Evolutionary conservation across 2,113 vertebrate species (phyloP).

Genomic region (Percina caprodes): DNA sequence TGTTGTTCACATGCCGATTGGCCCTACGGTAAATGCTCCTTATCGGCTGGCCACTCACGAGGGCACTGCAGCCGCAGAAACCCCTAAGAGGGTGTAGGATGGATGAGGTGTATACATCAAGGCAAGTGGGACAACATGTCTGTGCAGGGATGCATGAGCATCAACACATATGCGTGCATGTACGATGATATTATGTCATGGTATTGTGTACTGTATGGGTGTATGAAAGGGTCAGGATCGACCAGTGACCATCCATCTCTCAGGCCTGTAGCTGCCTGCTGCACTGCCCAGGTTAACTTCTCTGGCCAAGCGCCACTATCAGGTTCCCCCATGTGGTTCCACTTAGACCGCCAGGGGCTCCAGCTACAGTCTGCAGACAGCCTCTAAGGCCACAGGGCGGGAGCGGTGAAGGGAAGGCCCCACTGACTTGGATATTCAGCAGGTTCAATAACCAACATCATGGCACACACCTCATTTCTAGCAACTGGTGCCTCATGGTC

Average conservation of each 20-base stretch:
- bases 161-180: not conserved
- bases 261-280: constrained; percentile 37
- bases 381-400: constrained; percentile 56
- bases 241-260: constrained; percentile 62
- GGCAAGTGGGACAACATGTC: constrained; percentile 50
- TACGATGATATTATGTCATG: constrained; percentile 2
- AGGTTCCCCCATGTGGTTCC: constrained; percentile 79
- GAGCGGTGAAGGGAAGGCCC: constrained; percentile 35
- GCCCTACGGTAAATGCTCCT: constrained; percentile 82
- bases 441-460: constrained; percentile 56
- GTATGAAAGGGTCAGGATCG: constrained; percentile 33
- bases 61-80: constrained; percentile 78
- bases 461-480: constrained; percentile 58
- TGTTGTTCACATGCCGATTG: constrained; percentile 75
- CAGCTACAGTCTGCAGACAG: constrained; percentile 68
- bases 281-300: constrained; percentile 64
- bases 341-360: constrained; percentile 73
- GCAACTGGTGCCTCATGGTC: constrained; percentile 29
- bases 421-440: constrained; percentile 35
- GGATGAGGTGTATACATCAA: constrained; percentile 62
- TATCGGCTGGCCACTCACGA: constrained; percentile 76
- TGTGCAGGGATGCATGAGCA: constrained; percentile 1
- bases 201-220: not conserved
- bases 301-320: constrained; percentile 67
- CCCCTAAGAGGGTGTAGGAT: constrained; percentile 73